These are phyloP conservation scores for Sebastes cheni DNA, from an alignment of 2,797 vertebrate genomes.

Conservation along the genomic window DNA sequence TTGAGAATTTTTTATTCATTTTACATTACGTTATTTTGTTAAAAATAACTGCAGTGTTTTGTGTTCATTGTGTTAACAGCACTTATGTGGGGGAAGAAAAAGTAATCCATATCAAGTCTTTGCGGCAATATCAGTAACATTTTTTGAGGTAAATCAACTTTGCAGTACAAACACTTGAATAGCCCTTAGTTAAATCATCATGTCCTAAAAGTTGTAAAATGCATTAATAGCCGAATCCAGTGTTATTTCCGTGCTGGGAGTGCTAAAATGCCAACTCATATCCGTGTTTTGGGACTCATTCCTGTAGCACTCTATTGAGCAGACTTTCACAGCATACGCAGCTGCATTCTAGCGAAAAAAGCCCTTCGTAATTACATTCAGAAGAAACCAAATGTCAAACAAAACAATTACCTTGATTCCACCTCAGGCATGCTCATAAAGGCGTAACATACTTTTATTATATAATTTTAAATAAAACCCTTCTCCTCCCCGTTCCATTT, in stretches of 20 bases:
- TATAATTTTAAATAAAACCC: conserved; percentile 14
- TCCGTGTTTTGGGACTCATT: no score
- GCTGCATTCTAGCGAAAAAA: background rate
- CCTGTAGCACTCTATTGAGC: background rate
- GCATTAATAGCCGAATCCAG: background rate
- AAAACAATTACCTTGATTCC: background rate
- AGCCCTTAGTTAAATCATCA: background rate
- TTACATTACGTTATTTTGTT: no score
- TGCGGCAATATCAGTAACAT: no score
- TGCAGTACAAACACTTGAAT: background rate
- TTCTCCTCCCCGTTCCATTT: conserved; percentile 1
- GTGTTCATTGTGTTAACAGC: no score
- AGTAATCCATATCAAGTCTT: no score
- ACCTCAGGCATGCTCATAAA: background rate
- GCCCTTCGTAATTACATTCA: background rate
- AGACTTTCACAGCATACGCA: background rate
- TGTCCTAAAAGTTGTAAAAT: background rate
- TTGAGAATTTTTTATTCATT: no score
- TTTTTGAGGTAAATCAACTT: background rate
- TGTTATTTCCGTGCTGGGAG: background rate
- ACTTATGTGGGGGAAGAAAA: no score
- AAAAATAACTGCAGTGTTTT: no score
- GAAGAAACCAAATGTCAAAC: background rate
- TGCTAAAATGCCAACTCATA: no score
- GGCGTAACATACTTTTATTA: background rate